Percentiles rank a stretch among this genome's conserved stretches.
These are phyloP conservation scores for Acarapis woodi DNA, from an alignment of 1,140 invertebrate species.

Conservation along the genomic window DNA sequence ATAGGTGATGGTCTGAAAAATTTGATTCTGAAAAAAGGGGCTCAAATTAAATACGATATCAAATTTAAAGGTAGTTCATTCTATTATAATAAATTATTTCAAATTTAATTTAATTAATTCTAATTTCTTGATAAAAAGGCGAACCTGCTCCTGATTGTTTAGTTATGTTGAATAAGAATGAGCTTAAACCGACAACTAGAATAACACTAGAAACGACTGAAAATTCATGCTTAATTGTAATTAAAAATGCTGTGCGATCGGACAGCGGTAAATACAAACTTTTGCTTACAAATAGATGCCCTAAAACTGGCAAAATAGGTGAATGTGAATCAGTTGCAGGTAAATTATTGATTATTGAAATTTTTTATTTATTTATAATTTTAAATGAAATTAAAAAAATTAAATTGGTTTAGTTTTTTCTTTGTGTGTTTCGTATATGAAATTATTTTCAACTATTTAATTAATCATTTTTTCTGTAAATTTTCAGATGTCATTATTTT, in stretches of 20 bases:
- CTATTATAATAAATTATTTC: slow-evolving; percentile 50
- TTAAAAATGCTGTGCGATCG: slow-evolving; percentile 45
- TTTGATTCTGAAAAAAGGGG: slow-evolving; percentile 72
- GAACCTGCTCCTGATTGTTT: slow-evolving; percentile 82
- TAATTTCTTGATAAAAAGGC: no score
- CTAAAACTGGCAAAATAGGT: no score
- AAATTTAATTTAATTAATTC: slow-evolving; percentile 20
- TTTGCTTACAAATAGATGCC: slow-evolving; percentile 31
- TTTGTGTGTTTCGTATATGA: slow-evolving; percentile 41
- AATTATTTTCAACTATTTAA: no score
- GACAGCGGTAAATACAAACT: slow-evolving; percentile 76
- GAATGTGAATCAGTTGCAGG: no score
- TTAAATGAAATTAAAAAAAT: no score
- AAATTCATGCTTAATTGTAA: slow-evolving; percentile 59
- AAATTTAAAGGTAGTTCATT: slow-evolving; percentile 77
- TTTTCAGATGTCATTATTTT: slow-evolving; percentile 34
- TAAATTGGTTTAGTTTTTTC: slow-evolving; percentile 52
- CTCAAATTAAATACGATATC: slow-evolving; percentile 68
- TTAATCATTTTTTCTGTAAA: slow-evolving; percentile 4
- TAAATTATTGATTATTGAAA: no score
- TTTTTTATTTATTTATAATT: no score
- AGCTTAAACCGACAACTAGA: slow-evolving; percentile 9
- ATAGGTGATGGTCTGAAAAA: slow-evolving; percentile 53
- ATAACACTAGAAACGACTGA: slow-evolving; percentile 25
- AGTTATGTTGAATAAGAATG: slow-evolving; percentile 21